phyloP scores from a whole-genome alignment of 2,888 invertebrate genomes.

The Mongoloraphidia duomilia region DNA sequence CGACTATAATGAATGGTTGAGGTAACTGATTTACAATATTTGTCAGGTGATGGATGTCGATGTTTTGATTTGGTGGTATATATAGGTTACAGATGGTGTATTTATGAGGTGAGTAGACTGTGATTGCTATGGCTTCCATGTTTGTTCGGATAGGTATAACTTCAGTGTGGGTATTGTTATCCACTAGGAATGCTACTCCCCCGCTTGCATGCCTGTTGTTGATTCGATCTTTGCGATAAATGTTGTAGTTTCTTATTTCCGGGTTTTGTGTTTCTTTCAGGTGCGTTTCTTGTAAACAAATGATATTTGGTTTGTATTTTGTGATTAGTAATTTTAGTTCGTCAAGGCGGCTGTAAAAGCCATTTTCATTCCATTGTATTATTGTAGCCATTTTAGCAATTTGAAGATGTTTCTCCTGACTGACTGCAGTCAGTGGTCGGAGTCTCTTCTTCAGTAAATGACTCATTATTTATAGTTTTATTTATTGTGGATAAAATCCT shows the following conservation, averaged over 20 bases:
- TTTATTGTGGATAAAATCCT: no score
- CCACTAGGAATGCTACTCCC: constrained; percentile 1
- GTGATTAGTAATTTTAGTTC: no score
- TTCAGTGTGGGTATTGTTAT: not conserved
- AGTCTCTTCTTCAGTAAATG: no score
- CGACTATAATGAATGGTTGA: not conserved
- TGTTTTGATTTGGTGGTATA: no score
- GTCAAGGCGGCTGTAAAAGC: constrained; percentile 1
- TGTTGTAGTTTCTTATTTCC: not conserved
- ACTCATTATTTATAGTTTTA: no score
- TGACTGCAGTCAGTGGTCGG: no score
- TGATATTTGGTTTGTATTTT: not conserved
- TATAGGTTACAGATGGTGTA: no score
- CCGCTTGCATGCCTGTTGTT: constrained; percentile 1
- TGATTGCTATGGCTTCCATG: no score
- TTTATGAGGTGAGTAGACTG: not conserved
- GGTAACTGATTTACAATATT: not conserved
- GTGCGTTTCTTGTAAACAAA: constrained; percentile 1
- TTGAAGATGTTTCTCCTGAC: no score
- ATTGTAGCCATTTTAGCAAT: no score
- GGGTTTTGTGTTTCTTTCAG: not conserved
- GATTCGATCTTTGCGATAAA: constrained; percentile 1
- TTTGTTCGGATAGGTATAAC: constrained; percentile 1
- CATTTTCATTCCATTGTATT: constrained; percentile 5
- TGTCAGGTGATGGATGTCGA: not conserved